phyloP scores from a whole-genome alignment of 2,113 vertebrate species.

The Accipiter cooperii region DNA sequence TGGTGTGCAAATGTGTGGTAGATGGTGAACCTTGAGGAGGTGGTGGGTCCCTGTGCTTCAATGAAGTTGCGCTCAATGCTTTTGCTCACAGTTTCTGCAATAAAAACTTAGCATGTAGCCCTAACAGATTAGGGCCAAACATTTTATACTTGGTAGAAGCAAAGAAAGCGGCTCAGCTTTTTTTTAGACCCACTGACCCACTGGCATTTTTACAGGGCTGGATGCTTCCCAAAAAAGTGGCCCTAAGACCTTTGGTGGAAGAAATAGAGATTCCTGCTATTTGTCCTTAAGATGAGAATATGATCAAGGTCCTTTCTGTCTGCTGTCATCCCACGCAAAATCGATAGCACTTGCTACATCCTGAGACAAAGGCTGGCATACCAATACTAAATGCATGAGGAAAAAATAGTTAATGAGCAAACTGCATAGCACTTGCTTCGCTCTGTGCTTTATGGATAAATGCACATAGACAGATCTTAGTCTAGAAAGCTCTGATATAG shows the following conservation, averaged over 20 bases:
- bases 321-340: neutral
- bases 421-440: neutral
- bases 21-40: neutral
- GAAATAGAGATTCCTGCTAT: neutral
- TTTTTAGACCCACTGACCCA: neutral
- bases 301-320: neutral
- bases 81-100: neutral
- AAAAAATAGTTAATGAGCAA: neutral
- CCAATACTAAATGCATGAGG: neutral
- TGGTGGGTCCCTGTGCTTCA: neutral
- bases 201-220: neutral
- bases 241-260: neutral
- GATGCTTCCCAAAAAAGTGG: neutral
- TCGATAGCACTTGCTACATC: neutral
- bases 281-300: neutral
- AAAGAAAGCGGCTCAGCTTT: neutral
- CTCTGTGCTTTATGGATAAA: neutral
- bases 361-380: neutral
- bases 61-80: neutral
- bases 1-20: rapidly evolving
- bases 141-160: neutral
- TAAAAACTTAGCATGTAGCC: neutral
- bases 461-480: neutral
- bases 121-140: neutral
- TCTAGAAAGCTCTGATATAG: neutral